Evolutionary conservation across 2,888 invertebrate genomes (phyloP), one percentile per base, ranked within the genome.

Genomic region (Pherbina coryleti): DNA sequence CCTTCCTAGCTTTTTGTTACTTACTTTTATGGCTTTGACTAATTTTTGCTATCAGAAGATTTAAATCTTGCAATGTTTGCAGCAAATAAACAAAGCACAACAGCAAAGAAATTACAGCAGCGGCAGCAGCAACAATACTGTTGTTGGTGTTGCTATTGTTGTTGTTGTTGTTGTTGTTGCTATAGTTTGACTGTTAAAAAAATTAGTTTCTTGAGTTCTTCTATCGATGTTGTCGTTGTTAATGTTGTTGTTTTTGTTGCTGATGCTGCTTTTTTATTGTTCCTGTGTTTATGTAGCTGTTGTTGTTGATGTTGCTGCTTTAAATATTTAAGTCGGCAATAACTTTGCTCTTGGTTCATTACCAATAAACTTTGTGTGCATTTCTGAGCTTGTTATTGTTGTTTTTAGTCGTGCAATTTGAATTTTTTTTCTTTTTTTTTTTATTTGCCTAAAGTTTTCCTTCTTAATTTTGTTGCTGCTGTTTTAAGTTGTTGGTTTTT

Each of bases 331-430:
- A 51, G 51, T 70, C 53, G 70, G 70, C 70, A 70, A 70, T 70
- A 70, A 70, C 70, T 70, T 28, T 70, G 28, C 37, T 51, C 37
- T 66, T 51, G 17, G 70, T 70, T 70, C 70, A 70, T 70, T 70
- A 70, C 49, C 70, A 70, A 49, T 53, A 70, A 70, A 51, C 34
- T 66, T 66, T 66, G 64, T 66, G 25, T 66, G 31, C 34, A 66
- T 37, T 66, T 19, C 9, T 55, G 44, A 44, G 44, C 44, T 44
- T 44, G 44, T 14, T 44, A 44, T 44, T 44, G 44, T 11, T 44
- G 44, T 3, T 44, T 44, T 44, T 11, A 44, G 44, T 7, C 44
- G 11, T 44, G 44, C 44, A 44, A 44, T 44, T 44, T 14, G 1
- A 7, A 11, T 4, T 14, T 44, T 11, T 44, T 11, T 1, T 11